Evolutionary conservation across 2,113 vertebrate genomes (phyloP).

Genomic region (Peromyscus leucopus): DNA sequence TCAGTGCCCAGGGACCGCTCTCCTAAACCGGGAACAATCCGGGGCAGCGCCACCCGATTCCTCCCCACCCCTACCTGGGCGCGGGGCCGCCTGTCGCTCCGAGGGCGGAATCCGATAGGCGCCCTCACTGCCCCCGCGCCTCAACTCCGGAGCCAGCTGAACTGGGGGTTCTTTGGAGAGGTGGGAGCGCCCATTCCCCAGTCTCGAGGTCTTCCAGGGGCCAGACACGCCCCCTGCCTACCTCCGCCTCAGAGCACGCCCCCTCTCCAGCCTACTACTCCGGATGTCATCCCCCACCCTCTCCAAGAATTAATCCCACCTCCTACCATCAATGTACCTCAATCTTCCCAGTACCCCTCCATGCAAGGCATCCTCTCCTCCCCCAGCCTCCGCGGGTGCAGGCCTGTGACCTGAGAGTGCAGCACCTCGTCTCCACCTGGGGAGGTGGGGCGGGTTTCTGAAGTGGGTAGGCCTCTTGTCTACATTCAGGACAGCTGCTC

Average conservation of each 20-base stretch:
- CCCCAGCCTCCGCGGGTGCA: background rate
- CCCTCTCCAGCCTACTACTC: background rate
- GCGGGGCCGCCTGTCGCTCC: conserved; percentile 19
- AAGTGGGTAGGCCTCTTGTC: background rate
- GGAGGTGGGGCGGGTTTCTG: background rate
- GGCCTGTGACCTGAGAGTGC: background rate
- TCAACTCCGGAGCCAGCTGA: conserved; percentile 4
- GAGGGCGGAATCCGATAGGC: conserved; percentile 43
- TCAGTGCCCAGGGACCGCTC: background rate
- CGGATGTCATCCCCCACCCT: background rate
- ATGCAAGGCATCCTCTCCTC: too few species aligned
- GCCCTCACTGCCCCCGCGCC: conserved; percentile 42
- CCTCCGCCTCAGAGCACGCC: conserved; percentile 39
- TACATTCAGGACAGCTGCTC: background rate
- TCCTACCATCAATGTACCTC: background rate
- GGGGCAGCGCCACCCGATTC: background rate
- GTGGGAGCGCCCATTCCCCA: background rate
- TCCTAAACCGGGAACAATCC: background rate
- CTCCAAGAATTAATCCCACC: conserved; percentile 27
- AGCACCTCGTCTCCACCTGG: background rate
- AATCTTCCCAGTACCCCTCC: background rate
- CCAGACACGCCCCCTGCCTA: conserved; percentile 65
- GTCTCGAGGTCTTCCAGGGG: background rate
- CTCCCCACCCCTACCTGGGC: conserved; percentile 35
- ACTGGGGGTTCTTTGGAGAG: background rate